phyloP scores from a whole-genome alignment of 2,888 invertebrate genomes.

The Apodemia zela region DNA sequence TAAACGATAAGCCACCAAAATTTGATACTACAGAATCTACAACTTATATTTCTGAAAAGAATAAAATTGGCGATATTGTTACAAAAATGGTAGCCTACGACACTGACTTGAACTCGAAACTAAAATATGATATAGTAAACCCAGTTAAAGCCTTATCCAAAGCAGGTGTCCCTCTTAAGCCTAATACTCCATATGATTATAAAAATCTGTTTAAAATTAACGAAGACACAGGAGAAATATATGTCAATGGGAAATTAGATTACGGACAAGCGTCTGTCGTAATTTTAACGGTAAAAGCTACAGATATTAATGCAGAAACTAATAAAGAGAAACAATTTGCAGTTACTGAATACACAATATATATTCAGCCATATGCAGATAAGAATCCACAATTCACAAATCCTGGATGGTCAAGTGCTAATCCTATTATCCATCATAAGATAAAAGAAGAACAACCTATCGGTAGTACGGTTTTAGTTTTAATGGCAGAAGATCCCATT shows the following conservation, averaged over 20 bases:
- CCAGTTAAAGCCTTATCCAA: constrained; percentile 86
- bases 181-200: constrained; percentile 81
- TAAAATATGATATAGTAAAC: constrained; percentile 85
- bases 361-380: constrained; percentile 88
- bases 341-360: constrained; percentile 85
- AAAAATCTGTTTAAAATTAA: constrained; percentile 86
- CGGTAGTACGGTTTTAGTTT: constrained; percentile 84
- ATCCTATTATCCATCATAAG: constrained; percentile 83
- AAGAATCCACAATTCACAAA: constrained; percentile 88
- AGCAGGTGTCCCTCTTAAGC: constrained; percentile 85
- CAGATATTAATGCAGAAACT: constrained; percentile 85
- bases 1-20: constrained; percentile 90
- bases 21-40: constrained; percentile 84
- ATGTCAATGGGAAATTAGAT: constrained; percentile 83
- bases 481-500: constrained; percentile 86
- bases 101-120: constrained; percentile 84
- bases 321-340: constrained; percentile 83
- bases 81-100: constrained; percentile 84
- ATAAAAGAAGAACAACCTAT: constrained; percentile 89
- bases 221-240: constrained; percentile 84
- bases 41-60: constrained; percentile 86
- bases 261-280: constrained; percentile 88
- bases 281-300: constrained; percentile 85
- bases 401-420: constrained; percentile 85
- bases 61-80: constrained; percentile 81